Evolutionary conservation across 2,888 invertebrate species (phyloP).

Genomic region (Ametastegia equiseti): DNA sequence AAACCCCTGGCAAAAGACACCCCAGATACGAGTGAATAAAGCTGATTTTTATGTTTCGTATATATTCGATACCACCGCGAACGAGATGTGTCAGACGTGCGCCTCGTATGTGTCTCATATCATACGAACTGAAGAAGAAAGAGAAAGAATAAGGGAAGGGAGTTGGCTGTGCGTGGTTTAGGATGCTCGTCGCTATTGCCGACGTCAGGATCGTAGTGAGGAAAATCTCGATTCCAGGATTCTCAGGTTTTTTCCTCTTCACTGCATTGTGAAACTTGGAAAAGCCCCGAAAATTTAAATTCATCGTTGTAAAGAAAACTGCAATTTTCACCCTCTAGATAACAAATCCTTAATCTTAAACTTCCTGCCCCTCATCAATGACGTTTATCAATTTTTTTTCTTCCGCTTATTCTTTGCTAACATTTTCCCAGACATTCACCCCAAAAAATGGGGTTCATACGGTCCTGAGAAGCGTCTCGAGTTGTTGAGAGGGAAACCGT

Average conservation of each 20-base stretch:
- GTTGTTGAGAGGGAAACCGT: conserved; percentile 72
- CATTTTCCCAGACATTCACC: neutral
- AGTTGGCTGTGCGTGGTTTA: no score
- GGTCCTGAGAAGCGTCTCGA: conserved; percentile 31
- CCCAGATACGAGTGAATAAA: conserved; percentile 61
- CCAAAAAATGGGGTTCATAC: neutral
- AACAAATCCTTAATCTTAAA: neutral
- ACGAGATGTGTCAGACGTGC: conserved; percentile 66
- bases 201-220: neutral
- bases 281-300: no score
- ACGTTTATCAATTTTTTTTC: neutral
- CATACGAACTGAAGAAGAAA: conserved; percentile 50
- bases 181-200: conserved; percentile 9
- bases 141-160: conserved; percentile 61
- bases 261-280: no score
- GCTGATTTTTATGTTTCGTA: conserved; percentile 72
- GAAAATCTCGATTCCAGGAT: no score
- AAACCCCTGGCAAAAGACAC: conserved; percentile 20
- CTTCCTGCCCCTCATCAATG: neutral
- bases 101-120: conserved; percentile 44
- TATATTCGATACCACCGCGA: conserved; percentile 62
- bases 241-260: neutral
- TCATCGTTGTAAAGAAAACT: no score
- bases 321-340: no score
- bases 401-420: neutral